Conservation (phyloP, 2,797 vertebrate genomes). For the Tachyglossus aculeatus region DNA sequence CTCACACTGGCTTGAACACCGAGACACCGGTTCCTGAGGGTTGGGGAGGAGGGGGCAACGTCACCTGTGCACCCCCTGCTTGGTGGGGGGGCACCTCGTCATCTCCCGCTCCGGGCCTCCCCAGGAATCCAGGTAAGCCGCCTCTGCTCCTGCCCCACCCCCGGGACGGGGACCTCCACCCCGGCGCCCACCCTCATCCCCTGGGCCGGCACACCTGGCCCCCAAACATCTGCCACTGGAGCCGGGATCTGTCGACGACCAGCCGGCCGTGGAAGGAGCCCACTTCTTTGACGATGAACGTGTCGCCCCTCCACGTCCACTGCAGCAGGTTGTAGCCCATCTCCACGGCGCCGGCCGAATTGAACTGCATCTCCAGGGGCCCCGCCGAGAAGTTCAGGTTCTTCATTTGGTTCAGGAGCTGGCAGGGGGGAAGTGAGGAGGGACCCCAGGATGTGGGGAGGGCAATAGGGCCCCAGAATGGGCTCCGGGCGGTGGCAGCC, state of each 20-base stretch:
- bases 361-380: constrained; percentile 71
- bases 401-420: constrained; percentile 82
- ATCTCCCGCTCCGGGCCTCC: no score
- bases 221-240: constrained; percentile 48
- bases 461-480: no score
- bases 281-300: constrained; percentile 49
- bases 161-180: neutral
- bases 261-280: constrained; percentile 69
- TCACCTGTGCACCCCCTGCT: constrained; percentile 53
- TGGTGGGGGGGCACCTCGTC: no score
- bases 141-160: neutral
- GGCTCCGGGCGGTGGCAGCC: no score
- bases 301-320: constrained; percentile 75
- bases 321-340: constrained; percentile 76
- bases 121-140: no score
- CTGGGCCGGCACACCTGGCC: constrained; percentile 7
- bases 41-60: accelerated
- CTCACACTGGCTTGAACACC: constrained; percentile 80
- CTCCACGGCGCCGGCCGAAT: constrained; percentile 76
- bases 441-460: accelerated
- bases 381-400: constrained; percentile 70
- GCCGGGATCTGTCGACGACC: constrained; percentile 6
- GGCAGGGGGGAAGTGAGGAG: neutral
- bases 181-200: neutral
- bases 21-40: constrained; percentile 81